These are phyloP conservation scores for Oreohelix idahoensis DNA, from an alignment of 1,140 invertebrate species.

Conservation along the genomic window DNA sequence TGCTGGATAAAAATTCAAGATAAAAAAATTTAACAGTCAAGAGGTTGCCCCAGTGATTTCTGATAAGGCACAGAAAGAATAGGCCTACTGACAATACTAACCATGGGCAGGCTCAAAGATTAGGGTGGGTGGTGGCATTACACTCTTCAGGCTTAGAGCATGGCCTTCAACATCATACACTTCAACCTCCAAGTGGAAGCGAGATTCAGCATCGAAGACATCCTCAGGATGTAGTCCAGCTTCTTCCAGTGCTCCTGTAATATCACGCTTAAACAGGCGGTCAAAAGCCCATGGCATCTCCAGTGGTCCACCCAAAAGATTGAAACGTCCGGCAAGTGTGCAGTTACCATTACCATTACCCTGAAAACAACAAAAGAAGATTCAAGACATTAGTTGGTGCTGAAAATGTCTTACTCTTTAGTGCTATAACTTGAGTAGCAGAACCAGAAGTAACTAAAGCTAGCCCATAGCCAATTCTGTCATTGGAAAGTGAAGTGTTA, in stretches of 20 bases:
- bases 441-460: no score
- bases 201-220: slow-evolving; percentile 29
- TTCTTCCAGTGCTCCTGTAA: slow-evolving; percentile 33
- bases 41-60: no score
- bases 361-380: not conserved
- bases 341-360: slow-evolving; percentile 9
- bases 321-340: slow-evolving; percentile 44
- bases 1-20: no score
- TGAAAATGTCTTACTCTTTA: no score
- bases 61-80: no score
- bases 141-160: not conserved
- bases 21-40: no score
- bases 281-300: slow-evolving; percentile 52
- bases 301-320: slow-evolving; percentile 44
- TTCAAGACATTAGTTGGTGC: no score
- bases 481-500: no score
- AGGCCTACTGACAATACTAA: slow-evolving; percentile 1
- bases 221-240: slow-evolving; percentile 22
- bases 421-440: no score
- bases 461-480: no score
- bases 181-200: slow-evolving; percentile 20
- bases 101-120: slow-evolving; percentile 38
- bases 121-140: slow-evolving; percentile 43
- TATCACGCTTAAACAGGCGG: slow-evolving; percentile 45
- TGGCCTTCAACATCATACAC: slow-evolving; percentile 29